phyloP scores from a whole-genome alignment of 2,797 vertebrate genomes.

The Hipposideros larvatus region DNA sequence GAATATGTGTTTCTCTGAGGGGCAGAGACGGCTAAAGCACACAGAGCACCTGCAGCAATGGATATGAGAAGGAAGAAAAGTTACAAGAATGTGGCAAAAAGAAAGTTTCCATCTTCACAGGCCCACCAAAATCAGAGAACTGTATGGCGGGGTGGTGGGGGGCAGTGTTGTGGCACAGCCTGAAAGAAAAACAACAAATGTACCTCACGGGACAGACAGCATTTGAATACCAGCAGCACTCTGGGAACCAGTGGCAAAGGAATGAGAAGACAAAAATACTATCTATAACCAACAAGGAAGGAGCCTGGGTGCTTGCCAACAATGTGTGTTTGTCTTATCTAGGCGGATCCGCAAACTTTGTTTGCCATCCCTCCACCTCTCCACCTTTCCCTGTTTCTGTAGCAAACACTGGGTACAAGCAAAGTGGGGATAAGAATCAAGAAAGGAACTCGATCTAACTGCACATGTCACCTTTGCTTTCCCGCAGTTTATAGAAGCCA shows the following conservation, averaged over 20 bases:
- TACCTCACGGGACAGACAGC: not conserved
- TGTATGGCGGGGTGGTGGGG: too few relatives aligned
- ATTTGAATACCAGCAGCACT: not conserved
- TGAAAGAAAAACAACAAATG: not conserved
- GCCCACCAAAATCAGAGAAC: not conserved
- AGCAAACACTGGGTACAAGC: not conserved
- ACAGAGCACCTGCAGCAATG: fast-evolving
- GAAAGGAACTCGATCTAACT: not conserved
- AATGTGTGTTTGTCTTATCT: not conserved
- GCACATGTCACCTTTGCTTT: not conserved
- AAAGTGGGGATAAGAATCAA: not conserved
- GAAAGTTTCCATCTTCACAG: not conserved
- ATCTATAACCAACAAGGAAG: not conserved
- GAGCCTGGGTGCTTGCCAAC: not conserved
- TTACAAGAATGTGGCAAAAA: not conserved
- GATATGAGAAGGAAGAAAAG: not conserved
- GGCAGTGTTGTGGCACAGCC: fast-evolving
- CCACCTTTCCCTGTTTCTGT: not conserved
- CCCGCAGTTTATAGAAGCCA: not conserved
- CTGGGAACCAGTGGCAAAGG: not conserved
- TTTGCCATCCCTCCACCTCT: not conserved
- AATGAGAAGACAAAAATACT: not conserved
- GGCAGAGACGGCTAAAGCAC: fast-evolving
- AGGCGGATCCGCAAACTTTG: not conserved
- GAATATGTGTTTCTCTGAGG: not conserved